Evolutionary conservation across 1,140 invertebrate species (phyloP), one percentile per base, ranked within the genome.

Genomic region (Papilio helenus): DNA sequence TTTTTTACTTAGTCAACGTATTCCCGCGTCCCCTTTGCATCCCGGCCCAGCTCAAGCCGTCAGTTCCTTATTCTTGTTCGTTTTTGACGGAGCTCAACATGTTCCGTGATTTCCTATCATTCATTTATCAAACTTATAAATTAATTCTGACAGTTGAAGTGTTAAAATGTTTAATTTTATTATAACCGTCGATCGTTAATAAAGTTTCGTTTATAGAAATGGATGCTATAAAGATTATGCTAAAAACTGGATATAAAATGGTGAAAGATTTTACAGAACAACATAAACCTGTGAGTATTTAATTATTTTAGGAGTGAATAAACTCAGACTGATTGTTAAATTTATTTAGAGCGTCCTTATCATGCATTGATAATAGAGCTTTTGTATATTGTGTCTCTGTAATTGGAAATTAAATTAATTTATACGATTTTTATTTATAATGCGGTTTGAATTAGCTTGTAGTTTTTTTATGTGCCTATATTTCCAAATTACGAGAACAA

Each of bases 221-320:
- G 92, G 88, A 94, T 88, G 87, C 91, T 23, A 82, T 94, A 84
- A 94, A 92, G 80, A 87, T 91, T 79, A 81, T 94, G 81, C 81
- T 92, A 55, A 93, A 92, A 87, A 93, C 91, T 49, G 88, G 91
- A 86, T 94, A 94, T 80, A 94, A 93, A 86, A 90, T 93, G 79
- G 86, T 92, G 72, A 93, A 93, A 86, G 90, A 92, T 88, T 90
- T 94, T 78, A 88, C 90, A 46, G 92, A 91, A 72, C 90, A 89
- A 73, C 90, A 90, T 77, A 93, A 91, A 87, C 78, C 87, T 82
- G 92, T 94, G 80, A 94, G 92, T 92, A 65, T 26, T 23, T 65
- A 61, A 16, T 65, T 58, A 20, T 42, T 42, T 42, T 44, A 14
- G 29, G 55, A 44, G 76, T 65, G 55, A 77, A 65, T 77, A 77